Percentiles rank a stretch among this genome's conserved stretches.
Conservation (phyloP, 2,797 vertebrate species). For the Xyrichtys novacula region DNA sequence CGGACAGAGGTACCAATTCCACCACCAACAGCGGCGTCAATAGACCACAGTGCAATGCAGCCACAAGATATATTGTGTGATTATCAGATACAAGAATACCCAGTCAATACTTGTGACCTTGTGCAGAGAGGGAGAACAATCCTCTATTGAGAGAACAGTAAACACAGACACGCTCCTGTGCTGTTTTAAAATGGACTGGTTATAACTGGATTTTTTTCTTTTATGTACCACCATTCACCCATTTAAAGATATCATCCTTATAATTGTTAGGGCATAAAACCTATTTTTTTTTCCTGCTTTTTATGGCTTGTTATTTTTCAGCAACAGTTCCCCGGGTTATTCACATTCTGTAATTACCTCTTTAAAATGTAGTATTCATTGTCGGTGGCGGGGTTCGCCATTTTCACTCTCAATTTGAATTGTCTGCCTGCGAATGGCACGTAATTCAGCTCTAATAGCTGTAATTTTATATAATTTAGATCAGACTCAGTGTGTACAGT, state of each 20-base stretch:
- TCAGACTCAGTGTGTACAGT: neutral
- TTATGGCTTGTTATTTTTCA: neutral
- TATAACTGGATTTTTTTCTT: neutral
- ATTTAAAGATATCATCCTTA: neutral
- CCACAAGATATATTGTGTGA: conserved; percentile 9
- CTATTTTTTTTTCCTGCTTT: neutral
- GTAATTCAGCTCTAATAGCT: neutral
- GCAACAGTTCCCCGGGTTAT: neutral
- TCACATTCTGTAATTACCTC: neutral
- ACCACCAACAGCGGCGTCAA: conserved; percentile 14
- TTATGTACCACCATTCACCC: neutral
- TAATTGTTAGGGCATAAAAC: neutral
- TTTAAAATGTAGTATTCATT: neutral
- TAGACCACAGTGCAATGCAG: conserved; percentile 11
- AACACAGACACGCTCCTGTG: neutral
- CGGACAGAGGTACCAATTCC: conserved; percentile 41
- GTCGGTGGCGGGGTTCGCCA: neutral
- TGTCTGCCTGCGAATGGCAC: neutral
- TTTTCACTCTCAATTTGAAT: neutral
- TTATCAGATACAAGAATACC: conserved; percentile 13
- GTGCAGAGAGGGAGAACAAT: neutral
- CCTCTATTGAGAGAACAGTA: neutral
- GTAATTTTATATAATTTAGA: neutral
- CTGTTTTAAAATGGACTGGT: neutral
- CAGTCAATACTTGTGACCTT: conserved; percentile 15